Conservation (phyloP, 2,797 vertebrate species). For the Tokudaia tokunoshimensis region DNA sequence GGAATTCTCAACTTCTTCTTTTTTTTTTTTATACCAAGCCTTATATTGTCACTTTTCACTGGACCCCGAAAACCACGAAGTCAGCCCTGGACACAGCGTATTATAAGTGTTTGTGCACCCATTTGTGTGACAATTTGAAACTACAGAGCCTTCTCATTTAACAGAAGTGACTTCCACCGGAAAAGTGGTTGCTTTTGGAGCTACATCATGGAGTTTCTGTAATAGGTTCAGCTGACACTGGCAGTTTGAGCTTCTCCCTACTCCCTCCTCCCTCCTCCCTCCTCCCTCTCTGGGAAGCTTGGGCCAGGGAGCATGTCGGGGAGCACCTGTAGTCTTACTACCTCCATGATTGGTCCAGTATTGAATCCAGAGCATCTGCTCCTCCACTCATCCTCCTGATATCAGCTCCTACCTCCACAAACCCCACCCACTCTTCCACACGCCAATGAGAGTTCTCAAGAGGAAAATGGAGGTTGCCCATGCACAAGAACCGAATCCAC, state of each 20-base stretch:
- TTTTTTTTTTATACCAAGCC: not conserved
- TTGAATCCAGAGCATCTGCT: not conserved
- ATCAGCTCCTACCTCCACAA: not conserved
- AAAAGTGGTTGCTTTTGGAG: not conserved
- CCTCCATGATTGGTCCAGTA: not conserved
- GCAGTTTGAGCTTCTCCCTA: not conserved
- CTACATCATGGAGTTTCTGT: not conserved
- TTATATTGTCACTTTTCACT: not conserved
- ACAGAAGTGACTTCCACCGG: not conserved
- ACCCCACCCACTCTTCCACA: not conserved
- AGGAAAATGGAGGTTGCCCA: not conserved
- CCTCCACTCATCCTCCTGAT: not conserved
- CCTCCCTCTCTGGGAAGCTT: not conserved
- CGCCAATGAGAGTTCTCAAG: not conserved
- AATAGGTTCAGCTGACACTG: not conserved
- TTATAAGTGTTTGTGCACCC: not conserved
- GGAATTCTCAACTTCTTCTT: not conserved
- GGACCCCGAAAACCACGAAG: not conserved
- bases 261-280: no score
- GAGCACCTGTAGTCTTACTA: not conserved
- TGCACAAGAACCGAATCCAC: not conserved
- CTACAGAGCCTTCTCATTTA: not conserved
- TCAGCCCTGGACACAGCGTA: not conserved
- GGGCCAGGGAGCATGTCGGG: accelerated
- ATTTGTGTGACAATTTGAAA: not conserved